Base-by-base conservation (phyloP, 2,113 vertebrate species). In the Siphamia tubifer region DNA sequence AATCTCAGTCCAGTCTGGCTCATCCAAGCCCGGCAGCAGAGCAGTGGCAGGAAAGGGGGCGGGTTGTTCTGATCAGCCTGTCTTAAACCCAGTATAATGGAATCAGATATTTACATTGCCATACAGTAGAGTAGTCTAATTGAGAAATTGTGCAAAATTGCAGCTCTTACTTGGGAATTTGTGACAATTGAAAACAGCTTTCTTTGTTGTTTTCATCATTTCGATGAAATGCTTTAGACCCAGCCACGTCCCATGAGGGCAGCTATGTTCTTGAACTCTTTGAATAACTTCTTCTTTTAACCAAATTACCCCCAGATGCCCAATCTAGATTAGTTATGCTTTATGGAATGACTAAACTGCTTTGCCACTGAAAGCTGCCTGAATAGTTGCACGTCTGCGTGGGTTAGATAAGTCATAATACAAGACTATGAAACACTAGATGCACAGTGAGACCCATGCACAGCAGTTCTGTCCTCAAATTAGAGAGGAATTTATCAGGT, bases 1-100 rank as follows among this genome's bases (percentile, higher is more conserved):
- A 91, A 87, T 83, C 82, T 79, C 81, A 90, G 87, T 91, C 84
- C 90, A 89, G 81, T 78, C 87, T 89, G 85, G 81, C 85, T 90
- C 87, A 87, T 89, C 92, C 79, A 66, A 89, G 81, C 77, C 70
- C 86, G 36, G 82, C 84, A 86, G 85, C 79, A 52, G 42, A 55
- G 83, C 68, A 68, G 86, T 82, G 79, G 91, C 84, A 87, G 85
- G 54, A 48, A 42, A 62, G 27, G 83, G 81, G 63, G 83, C 15
- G 84, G 68, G 68, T 58, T 54, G 52, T 51, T 67, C 55, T 31
- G 48, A 73, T 64, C 10, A 15, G 24, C 63, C 39, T 67, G 48
- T 70, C 57, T 49, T 51, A 86, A 81, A 81, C 52, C 62, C 27
- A 15, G 43, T 55, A 62, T 31, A 17, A 82, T 74, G 12, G 20